Evolutionary conservation across 2,797 vertebrate species (phyloP).

Genomic region (Tiaroga cobitis): DNA sequence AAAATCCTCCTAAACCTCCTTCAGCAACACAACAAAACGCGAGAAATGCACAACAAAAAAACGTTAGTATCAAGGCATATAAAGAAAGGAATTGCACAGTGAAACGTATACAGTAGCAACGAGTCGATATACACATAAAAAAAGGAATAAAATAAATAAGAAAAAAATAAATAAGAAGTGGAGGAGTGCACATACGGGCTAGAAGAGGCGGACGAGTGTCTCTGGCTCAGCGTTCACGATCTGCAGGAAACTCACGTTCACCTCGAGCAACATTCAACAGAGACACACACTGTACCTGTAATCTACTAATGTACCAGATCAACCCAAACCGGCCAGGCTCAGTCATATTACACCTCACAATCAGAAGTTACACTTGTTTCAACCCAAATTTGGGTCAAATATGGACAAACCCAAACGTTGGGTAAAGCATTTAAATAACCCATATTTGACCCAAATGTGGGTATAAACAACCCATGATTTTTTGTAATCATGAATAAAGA

Average conservation of each 20-base stretch:
- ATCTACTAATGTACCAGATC: too few species aligned
- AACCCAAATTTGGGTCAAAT: too few species aligned
- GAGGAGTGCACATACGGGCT: conserved; percentile 66
- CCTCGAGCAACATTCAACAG: conserved; percentile 70
- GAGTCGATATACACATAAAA: conserved; percentile 73
- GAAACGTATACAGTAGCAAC: conserved; percentile 81
- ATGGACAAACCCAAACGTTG: too few species aligned
- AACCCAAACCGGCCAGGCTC: too few species aligned
- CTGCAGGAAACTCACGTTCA: conserved; percentile 83
- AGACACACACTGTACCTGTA: conserved; percentile 51
- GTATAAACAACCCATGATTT: too few species aligned
- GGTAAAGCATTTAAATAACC: too few species aligned
- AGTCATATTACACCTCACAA: too few species aligned
- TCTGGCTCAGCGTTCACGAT: conserved; percentile 85
- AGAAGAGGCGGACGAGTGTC: conserved; percentile 27
- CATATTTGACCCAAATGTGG: too few species aligned
- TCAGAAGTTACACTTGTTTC: too few species aligned
- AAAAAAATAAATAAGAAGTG: conserved; percentile 63
- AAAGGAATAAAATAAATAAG: conserved; percentile 65
- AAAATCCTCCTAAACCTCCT: conserved; percentile 54
- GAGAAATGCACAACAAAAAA: conserved; percentile 32
- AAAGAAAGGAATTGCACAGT: conserved; percentile 78
- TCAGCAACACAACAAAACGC: conserved; percentile 52
- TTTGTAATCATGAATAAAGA: too few species aligned
- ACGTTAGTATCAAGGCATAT: conserved; percentile 53